Evolutionary conservation across 2,888 invertebrate species (phyloP).

Genomic region (Leucania comma): DNA sequence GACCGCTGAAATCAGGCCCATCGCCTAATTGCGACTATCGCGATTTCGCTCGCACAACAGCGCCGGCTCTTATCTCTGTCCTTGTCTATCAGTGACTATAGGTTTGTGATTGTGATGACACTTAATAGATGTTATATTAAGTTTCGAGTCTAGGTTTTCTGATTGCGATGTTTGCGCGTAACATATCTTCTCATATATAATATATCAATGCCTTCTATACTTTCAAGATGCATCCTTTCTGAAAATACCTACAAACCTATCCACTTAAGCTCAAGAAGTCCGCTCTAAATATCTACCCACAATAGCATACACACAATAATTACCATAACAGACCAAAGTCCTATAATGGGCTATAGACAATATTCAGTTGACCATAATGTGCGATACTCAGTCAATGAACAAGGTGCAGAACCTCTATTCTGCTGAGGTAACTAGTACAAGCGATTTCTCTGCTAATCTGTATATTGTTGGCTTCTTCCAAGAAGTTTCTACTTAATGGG

Average conservation of each 20-base stretch:
- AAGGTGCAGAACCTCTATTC: slow-evolving; percentile 39
- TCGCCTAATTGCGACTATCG: no score
- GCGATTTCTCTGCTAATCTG: slow-evolving; percentile 56
- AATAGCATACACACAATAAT: slow-evolving; percentile 40
- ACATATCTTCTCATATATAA: no score
- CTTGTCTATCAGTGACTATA: no score
- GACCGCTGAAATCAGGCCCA: no score
- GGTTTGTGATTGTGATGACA: no score
- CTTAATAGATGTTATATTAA: no score
- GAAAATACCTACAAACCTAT: not conserved
- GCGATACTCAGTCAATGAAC: slow-evolving; percentile 34
- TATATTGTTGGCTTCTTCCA: slow-evolving; percentile 38
- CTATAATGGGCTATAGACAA: slow-evolving; percentile 57
- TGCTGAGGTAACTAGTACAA: slow-evolving; percentile 52
- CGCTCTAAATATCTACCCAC: slow-evolving; percentile 53
- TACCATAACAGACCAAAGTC: slow-evolving; percentile 52
- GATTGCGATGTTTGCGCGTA: no score
- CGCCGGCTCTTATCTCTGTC: no score
- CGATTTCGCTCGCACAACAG: no score
- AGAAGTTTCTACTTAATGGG: slow-evolving; percentile 56
- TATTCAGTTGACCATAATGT: slow-evolving; percentile 61
- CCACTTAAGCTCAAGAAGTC: slow-evolving; percentile 39
- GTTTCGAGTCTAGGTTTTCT: no score
- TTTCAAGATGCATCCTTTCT: not conserved
- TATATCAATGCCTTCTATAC: no score